Percentiles rank a stretch among this genome's conserved stretches.
phyloP scores from a whole-genome alignment of 2,797 vertebrate genomes.

The Siniperca obscura region DNA sequence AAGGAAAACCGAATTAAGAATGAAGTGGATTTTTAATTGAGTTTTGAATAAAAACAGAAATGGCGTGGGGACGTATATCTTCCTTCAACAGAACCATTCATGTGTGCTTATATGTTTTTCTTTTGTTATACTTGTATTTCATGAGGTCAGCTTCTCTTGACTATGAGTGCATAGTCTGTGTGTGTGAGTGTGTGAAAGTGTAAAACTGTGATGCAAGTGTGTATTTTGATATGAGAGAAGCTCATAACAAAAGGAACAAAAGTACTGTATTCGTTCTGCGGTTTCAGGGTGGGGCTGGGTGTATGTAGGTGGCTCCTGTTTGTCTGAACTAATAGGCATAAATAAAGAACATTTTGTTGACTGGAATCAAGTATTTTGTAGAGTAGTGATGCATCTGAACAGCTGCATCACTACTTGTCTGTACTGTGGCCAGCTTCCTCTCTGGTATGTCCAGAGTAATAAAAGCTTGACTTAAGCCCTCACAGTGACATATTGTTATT shows the following conservation, averaged over 20 bases:
- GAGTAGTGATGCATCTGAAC: slow-evolving; percentile 24
- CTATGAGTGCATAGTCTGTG: slow-evolving; percentile 52
- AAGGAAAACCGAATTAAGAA: slow-evolving; percentile 85
- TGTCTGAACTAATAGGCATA: slow-evolving; percentile 66
- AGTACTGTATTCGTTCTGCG: slow-evolving; percentile 66
- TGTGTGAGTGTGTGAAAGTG: slow-evolving; percentile 57
- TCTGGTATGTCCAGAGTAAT: slow-evolving; percentile 62
- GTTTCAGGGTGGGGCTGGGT: slow-evolving; percentile 60
- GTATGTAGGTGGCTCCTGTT: slow-evolving; percentile 52
- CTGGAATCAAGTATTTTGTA: slow-evolving; percentile 68
- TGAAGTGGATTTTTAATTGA: slow-evolving; percentile 82
- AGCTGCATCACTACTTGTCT: slow-evolving; percentile 39
- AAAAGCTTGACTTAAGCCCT: slow-evolving; percentile 76
- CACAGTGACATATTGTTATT: slow-evolving; percentile 63
- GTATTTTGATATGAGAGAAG: slow-evolving; percentile 52
- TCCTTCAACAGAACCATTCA: slow-evolving; percentile 55
- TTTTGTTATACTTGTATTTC: slow-evolving; percentile 50
- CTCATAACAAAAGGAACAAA: slow-evolving; percentile 57
- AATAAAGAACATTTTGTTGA: slow-evolving; percentile 67
- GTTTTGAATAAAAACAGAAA: slow-evolving; percentile 79
- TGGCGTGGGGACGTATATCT: slow-evolving; percentile 61
- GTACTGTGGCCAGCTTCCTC: slow-evolving; percentile 61
- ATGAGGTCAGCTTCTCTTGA: slow-evolving; percentile 57
- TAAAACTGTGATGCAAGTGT: slow-evolving; percentile 58
- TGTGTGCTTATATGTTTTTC: slow-evolving; percentile 45